Base-by-base conservation (phyloP, 2,888 invertebrate species). In the Timema cristinae region DNA sequence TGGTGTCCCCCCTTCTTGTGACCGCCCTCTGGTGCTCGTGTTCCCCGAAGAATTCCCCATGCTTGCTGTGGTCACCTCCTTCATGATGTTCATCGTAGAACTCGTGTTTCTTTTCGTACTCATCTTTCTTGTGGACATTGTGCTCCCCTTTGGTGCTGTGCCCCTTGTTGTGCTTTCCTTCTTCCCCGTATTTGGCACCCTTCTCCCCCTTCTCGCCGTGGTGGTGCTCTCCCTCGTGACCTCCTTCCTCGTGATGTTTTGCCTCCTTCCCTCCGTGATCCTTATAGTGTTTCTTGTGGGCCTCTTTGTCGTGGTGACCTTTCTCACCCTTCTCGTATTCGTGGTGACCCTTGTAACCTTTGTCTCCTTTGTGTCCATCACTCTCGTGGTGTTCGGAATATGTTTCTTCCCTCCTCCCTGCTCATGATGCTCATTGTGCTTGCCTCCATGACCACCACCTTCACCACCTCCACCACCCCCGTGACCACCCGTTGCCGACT, bases 51-150 rank as follows among this genome's bases (percentile, higher is more conserved):
- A 83, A 87, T 0, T 86, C 89, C 0, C 90, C 90, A 72, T 89
- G 86, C 75, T 89, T 89, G 77, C 89, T 90, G 66, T 86, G 84
- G 49, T 88, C 89, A 0, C 85, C 88, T 5, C 87, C 89, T 75
- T 90, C 90, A 50, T 90, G 87, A 72, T 88, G 88, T 79, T 91
- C 91, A 78, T 91, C 91, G 78, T 89, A 91, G 83, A 91, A 91
- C 78, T 91, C 91, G 51, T 90, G 88, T 73, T 89, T 90, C 79
- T 91, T 91, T 78, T 90, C 89, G 78, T 87, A 91, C 78, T 91
- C 91, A 76, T 91, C 91, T 78, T 90, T 91, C 78, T 91, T 91
- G 79, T 90, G 90, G 67, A 91, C 85, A 78, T 89, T 90, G 79
- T 91, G 91, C 77, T 88, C 89, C 2, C 91, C 91, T 79, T 91